phyloP scores from a whole-genome alignment of 2,888 invertebrate species.

The Hanleya hanleyi region DNA sequence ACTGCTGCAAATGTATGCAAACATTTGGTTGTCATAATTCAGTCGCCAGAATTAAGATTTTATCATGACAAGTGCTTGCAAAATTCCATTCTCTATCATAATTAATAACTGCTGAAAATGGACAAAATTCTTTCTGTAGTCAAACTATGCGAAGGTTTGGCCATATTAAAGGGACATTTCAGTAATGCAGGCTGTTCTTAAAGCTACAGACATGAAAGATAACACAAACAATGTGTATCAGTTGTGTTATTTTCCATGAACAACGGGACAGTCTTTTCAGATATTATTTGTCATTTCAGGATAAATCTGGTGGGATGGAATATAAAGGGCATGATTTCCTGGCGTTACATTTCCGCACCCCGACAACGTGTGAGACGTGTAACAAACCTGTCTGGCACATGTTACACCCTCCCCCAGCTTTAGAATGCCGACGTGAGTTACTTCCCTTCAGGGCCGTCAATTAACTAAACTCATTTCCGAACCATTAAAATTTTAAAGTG shows the following conservation, averaged over 20 bases:
- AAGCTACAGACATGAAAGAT: background rate
- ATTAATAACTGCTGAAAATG: too few relatives aligned
- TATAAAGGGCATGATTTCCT: conserved; percentile 97
- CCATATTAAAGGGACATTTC: too few relatives aligned
- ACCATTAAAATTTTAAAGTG: too few relatives aligned
- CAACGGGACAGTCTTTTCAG: background rate
- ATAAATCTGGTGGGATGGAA: conserved; percentile 75
- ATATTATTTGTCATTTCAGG: conserved; percentile 49
- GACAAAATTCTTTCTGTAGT: too few relatives aligned
- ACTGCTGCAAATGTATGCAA: too few relatives aligned
- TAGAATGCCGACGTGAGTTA: conserved; percentile 93
- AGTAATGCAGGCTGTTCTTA: background rate
- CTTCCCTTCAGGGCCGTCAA: too few relatives aligned
- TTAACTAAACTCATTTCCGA: too few relatives aligned
- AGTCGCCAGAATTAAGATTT: too few relatives aligned
- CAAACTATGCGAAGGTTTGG: too few relatives aligned
- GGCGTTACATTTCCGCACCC: conserved; percentile 97
- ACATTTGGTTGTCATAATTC: too few relatives aligned
- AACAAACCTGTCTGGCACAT: conserved; percentile 97
- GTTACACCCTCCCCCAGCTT: conserved; percentile 97
- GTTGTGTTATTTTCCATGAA: background rate
- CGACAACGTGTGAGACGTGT: conserved; percentile 98
- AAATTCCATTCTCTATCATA: too few relatives aligned
- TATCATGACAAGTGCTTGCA: too few relatives aligned
- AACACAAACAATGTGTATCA: background rate